A percentile compares a stretch with the other conserved stretches of the same genome.
Evolutionary conservation across 2,113 vertebrate genomes (phyloP).

Genomic region (Cynocephalus volans): DNA sequence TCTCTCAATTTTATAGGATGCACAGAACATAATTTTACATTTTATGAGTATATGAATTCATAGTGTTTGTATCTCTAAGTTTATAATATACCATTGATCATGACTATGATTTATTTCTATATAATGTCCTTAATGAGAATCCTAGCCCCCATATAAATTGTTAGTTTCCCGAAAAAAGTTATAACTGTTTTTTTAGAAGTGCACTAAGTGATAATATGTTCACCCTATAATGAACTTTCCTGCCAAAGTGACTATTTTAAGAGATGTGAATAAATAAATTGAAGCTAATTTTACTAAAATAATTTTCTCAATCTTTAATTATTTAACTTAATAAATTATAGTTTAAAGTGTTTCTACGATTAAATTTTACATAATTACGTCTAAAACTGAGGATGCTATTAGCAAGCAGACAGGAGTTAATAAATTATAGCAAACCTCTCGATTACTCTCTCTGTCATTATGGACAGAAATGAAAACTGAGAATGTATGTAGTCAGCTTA

Average conservation of each 20-base stretch:
- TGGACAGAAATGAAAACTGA: neutral
- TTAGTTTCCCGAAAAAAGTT: neutral
- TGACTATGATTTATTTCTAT: conserved; percentile 24
- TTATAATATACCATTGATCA: neutral
- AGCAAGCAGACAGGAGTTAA: neutral
- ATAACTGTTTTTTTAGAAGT: neutral
- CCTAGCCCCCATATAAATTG: neutral
- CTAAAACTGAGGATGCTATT: neutral
- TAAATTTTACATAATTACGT: conserved; percentile 23
- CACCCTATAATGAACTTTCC: neutral
- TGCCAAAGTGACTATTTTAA: conserved; percentile 18
- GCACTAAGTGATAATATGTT: neutral
- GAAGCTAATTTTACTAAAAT: neutral
- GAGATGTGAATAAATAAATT: neutral
- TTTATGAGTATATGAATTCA: neutral
- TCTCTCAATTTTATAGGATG: neutral
- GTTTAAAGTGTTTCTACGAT: neutral
- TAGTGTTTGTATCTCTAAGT: neutral
- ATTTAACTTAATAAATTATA: neutral
- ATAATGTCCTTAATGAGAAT: conserved; percentile 42
- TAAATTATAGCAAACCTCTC: conserved; percentile 10
- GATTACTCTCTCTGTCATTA: neutral
- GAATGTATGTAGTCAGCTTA: neutral
- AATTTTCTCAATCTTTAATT: neutral
- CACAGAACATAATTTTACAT: conserved; percentile 26